Conservation (phyloP, 92 coral and sea anemone genomes). For the Blastomussa wellsi region DNA sequence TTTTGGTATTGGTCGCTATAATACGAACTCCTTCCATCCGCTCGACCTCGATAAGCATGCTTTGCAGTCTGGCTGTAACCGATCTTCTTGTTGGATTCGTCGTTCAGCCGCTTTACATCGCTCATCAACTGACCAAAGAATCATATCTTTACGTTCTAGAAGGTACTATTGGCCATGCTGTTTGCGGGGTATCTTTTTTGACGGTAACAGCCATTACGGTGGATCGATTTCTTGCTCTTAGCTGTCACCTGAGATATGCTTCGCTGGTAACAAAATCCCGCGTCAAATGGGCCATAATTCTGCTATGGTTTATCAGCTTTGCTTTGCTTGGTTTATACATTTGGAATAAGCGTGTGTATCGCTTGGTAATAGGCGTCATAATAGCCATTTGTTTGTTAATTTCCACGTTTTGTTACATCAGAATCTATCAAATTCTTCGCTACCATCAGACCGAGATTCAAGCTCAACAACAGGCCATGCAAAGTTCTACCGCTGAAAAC, state of each 20-base stretch:
- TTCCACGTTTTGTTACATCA: neutral
- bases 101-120: neutral
- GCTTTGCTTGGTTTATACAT: neutral
- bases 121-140: neutral
- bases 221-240: neutral
- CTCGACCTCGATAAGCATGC: neutral
- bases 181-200: neutral
- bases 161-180: neutral
- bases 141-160: neutral
- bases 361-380: neutral
- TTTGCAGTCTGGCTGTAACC: neutral
- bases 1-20: conserved; percentile 9
- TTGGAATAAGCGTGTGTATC: neutral
- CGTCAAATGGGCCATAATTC: neutral
- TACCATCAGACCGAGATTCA: neutral
- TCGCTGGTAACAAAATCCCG: neutral
- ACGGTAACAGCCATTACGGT: neutral
- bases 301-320: neutral
- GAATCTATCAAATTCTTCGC: neutral
- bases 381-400: neutral
- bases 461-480: neutral
- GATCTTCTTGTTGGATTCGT: neutral
- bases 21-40: conserved; percentile 7
- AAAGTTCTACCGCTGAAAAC: neutral
- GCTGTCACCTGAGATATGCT: neutral